A percentile compares a stretch with the other conserved stretches of the same genome.
phyloP scores from a whole-genome alignment of 2,888 invertebrate genomes.

The Rotaria sp. region DNA sequence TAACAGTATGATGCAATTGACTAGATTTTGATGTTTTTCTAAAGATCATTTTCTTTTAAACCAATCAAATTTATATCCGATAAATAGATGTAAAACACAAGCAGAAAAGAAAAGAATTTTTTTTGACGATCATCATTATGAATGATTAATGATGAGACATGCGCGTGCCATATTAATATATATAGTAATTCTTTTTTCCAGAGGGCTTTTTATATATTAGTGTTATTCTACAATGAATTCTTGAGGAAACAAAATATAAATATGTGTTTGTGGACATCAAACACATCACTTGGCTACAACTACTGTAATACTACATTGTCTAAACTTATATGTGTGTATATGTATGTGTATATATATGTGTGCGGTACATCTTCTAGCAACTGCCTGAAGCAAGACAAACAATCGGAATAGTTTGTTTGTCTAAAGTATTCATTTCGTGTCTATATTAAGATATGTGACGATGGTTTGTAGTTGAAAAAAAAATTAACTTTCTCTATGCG shows the following conservation, averaged over 20 bases:
- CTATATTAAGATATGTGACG: background rate
- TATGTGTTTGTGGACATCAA: background rate
- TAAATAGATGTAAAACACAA: background rate
- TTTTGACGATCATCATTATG: background rate
- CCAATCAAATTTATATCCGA: slow-evolving; percentile 9
- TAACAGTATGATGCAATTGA: slow-evolving; percentile 1
- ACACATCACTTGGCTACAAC: slow-evolving; percentile 19
- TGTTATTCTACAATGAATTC: slow-evolving; percentile 29
- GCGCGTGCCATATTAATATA: background rate
- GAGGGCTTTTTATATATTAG: background rate
- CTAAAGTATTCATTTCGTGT: slow-evolving; percentile 24
- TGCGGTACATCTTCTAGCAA: slow-evolving; percentile 22
- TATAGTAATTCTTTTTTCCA: background rate
- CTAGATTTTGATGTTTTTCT: background rate
- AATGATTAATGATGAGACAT: background rate
- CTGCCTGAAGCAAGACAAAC: background rate
- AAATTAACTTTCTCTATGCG: slow-evolving; percentile 21
- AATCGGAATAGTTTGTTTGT: slow-evolving; percentile 22
- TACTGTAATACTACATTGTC: background rate
- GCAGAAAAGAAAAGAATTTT: background rate
- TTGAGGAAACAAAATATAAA: slow-evolving; percentile 26
- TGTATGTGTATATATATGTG: background rate
- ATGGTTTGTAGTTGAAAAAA: background rate
- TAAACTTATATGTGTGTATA: background rate
- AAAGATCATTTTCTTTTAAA: background rate